Percentiles rank a stretch among this genome's conserved stretches.
phyloP scores from a whole-genome alignment of 1,140 invertebrate species.

The Drosophila ambigua region DNA sequence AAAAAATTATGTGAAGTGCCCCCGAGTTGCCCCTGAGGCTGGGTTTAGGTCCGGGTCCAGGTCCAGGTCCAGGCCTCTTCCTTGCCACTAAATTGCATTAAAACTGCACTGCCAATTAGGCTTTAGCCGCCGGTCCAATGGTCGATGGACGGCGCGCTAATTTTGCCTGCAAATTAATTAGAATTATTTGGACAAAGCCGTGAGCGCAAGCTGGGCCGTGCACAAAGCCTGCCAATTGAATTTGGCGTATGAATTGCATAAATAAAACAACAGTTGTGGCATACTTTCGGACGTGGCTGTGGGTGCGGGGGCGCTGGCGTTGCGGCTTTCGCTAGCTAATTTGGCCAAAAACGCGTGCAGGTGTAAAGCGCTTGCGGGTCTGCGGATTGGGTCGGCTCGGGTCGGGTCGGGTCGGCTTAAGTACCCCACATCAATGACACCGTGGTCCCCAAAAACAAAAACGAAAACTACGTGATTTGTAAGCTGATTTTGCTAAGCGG shows the following conservation, averaged over 20 bases:
- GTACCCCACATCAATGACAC: constrained; percentile 25
- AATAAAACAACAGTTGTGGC: constrained; percentile 58
- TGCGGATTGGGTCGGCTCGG: constrained; percentile 10
- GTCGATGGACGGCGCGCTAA: constrained; percentile 53
- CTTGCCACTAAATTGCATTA: constrained; percentile 64
- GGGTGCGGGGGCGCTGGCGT: constrained; percentile 7
- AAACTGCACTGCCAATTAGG: constrained; percentile 72
- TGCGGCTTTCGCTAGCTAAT: constrained; percentile 51
- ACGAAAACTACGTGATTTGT: constrained; percentile 9
- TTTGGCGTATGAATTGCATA: constrained; percentile 60
- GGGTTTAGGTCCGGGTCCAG: not conserved
- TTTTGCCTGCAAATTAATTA: constrained; percentile 70
- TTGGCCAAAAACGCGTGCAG: constrained; percentile 69
- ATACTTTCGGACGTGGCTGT: constrained; percentile 6
- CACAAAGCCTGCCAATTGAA: constrained; percentile 66
- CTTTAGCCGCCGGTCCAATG: constrained; percentile 49
- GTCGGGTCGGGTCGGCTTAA: constrained; percentile 43
- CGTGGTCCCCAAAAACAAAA: not conserved
- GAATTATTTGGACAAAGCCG: constrained; percentile 66
- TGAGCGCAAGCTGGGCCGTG: constrained; percentile 1
- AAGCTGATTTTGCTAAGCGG: constrained; percentile 76
- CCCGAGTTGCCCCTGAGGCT: not conserved
- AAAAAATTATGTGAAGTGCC: not conserved
- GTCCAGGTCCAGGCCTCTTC: not conserved
- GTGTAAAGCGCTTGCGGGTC: constrained; percentile 62